Evolutionary conservation across 2,113 vertebrate genomes (phyloP), one percentile per base, ranked within the genome.

Genomic region (Pelobates fuscus): DNA sequence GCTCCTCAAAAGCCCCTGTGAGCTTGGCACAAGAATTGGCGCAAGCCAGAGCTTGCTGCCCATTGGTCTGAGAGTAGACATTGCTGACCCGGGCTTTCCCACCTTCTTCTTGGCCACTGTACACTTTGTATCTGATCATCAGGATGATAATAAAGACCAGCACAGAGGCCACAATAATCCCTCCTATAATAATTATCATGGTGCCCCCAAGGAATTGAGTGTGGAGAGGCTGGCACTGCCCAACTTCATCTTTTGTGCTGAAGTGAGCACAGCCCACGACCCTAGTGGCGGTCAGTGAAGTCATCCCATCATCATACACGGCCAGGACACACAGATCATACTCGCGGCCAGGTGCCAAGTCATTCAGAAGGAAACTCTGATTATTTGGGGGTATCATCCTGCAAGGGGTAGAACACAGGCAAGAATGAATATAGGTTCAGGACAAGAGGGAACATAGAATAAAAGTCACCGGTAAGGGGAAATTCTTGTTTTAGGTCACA

Each of bases 131-230:
- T 81, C 93, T 90, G 89, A 93, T 93, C 72, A 94, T 88, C 12
- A 94, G 90, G 79, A 94, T 93, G 83, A 94, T 93, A 82, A 93
- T 94, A 83, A 94, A 94, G 78, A 94, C 92, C 49, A 94, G 86
- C 43, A 94, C 92, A 0, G 91, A 92, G 2, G 92, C 92, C 78
- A 93, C 92, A 17, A 94, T 94, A 84, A 94, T 93, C 8, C 92
- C 92, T 0, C 92, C 92, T 2, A 94, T 93, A 80, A 93, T 89
- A 78, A 94, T 93, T 82, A 94, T 94, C 92, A 94, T 93, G 67
- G 92, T 94, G 0, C 92, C 92, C 0, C 92, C 92, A 49, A 94
- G 84, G 80, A 94, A 93, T 86, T 93, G 92, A 81, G 92, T 91
- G 11, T 91, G 86, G 52, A 93, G 89, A 0, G 92, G 93, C 79